These are phyloP conservation scores for Machaerirhynchus nigripectus DNA, from an alignment of 2,113 vertebrate genomes.

Conservation along the genomic window DNA sequence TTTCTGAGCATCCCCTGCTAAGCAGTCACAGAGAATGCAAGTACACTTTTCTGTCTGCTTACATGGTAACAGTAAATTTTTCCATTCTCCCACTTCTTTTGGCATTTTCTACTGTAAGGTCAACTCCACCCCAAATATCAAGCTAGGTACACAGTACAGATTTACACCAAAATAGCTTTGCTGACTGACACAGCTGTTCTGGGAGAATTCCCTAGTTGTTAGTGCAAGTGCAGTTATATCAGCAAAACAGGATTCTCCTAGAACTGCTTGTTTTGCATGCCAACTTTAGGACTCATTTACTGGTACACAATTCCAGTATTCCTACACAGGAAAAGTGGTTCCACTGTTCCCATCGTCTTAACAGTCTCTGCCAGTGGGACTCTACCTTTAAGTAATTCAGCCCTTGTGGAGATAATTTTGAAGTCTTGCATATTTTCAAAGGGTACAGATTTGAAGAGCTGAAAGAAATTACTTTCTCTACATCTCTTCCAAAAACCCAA, in stretches of 20 bases:
- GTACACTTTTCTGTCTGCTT: background rate
- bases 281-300: background rate
- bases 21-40: background rate
- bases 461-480: background rate
- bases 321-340: background rate
- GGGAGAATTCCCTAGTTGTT: slow-evolving; percentile 23
- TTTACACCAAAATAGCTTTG: slow-evolving; percentile 34
- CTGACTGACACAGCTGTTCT: slow-evolving; percentile 26
- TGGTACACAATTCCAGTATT: background rate
- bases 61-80: background rate
- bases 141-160: background rate
- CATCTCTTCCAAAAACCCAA: background rate
- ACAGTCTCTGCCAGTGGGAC: background rate
- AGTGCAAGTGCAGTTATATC: background rate
- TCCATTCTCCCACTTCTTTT: background rate
- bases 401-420: background rate
- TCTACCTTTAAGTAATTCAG: background rate
- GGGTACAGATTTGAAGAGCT: background rate
- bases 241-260: slow-evolving; percentile 10
- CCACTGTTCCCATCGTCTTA: background rate
- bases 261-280: background rate
- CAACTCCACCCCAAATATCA: background rate
- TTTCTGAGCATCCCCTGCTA: background rate
- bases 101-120: slow-evolving; percentile 13
- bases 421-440: background rate